These are phyloP conservation scores for Alcis repandata DNA, from an alignment of 2,888 invertebrate genomes.

Conservation along the genomic window DNA sequence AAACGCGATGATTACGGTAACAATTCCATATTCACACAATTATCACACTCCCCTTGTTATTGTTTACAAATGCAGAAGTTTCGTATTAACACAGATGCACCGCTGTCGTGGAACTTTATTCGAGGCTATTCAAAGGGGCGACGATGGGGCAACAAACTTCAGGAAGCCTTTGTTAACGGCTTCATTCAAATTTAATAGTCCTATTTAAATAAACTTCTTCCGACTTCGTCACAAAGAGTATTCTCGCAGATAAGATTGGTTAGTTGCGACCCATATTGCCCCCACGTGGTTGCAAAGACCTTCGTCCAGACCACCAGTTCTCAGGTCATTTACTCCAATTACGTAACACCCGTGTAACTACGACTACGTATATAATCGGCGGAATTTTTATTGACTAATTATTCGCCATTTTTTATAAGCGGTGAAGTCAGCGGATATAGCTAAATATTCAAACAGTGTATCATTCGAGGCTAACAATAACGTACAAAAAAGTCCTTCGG, in stretches of 20 bases:
- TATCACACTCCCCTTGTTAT: slow-evolving; percentile 50
- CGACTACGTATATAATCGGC: slow-evolving; percentile 79
- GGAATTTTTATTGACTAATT: slow-evolving; percentile 87
- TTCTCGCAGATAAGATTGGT: slow-evolving; percentile 32
- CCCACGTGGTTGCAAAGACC: slow-evolving; percentile 75
- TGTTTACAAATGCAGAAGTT: slow-evolving; percentile 62
- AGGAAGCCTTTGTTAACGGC: slow-evolving; percentile 42
- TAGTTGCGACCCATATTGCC: slow-evolving; percentile 52
- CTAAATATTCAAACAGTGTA: slow-evolving; percentile 86
- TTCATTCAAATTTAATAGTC: slow-evolving; percentile 41
- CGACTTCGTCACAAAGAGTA: slow-evolving; percentile 41
- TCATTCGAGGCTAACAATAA: slow-evolving; percentile 84
- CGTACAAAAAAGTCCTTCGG: slow-evolving; percentile 73
- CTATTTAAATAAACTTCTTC: slow-evolving; percentile 44
- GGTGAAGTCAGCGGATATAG: slow-evolving; percentile 86
- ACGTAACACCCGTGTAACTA: slow-evolving; percentile 84
- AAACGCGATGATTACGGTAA: slow-evolving; percentile 54
- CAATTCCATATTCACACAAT: slow-evolving; percentile 37
- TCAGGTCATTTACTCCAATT: slow-evolving; percentile 85
- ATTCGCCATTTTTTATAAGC: slow-evolving; percentile 83
- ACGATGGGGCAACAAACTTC: slow-evolving; percentile 42
- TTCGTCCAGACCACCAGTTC: slow-evolving; percentile 75
- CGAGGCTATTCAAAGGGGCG: slow-evolving; percentile 27
- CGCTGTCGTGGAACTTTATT: slow-evolving; percentile 36
- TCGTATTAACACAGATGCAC: slow-evolving; percentile 49